Evolutionary conservation across 2,888 invertebrate genomes (phyloP).

Genomic region (Keiferia lycopersicella): DNA sequence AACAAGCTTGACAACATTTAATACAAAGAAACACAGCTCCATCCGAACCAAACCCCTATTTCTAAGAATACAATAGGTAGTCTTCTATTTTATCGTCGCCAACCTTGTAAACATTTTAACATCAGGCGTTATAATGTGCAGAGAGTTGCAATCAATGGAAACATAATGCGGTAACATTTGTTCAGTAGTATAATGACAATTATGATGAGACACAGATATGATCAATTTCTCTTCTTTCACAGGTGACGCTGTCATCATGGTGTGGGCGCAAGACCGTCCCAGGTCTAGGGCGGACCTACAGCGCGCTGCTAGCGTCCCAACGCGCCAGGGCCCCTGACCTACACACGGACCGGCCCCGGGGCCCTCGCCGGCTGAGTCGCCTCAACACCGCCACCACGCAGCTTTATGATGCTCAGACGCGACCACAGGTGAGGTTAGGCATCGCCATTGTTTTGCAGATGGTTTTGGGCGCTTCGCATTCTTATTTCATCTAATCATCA

Average conservation of each 20-base stretch:
- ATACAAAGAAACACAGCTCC: no score
- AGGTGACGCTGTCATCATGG: constrained; percentile 71
- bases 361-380: constrained; percentile 57
- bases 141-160: no score
- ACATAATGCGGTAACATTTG: no score
- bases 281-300: constrained; percentile 49
- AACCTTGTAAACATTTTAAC: no score
- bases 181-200: no score
- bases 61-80: no score
- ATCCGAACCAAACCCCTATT: no score
- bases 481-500: no score
- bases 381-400: constrained; percentile 70
- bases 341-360: constrained; percentile 36
- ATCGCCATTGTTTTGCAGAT: constrained; percentile 23
- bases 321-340: constrained; percentile 45
- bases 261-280: constrained; percentile 56
- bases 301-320: constrained; percentile 57
- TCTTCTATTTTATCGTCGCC: no score
- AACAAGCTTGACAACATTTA: no score
- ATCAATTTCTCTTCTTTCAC: constrained; percentile 21
- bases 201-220: no score
- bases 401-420: constrained; percentile 64
- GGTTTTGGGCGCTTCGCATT: not conserved
- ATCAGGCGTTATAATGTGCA: no score
- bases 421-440: constrained; percentile 78